phyloP scores from a whole-genome alignment of 2,113 vertebrate species.

The Neolamprologus sp. region DNA sequence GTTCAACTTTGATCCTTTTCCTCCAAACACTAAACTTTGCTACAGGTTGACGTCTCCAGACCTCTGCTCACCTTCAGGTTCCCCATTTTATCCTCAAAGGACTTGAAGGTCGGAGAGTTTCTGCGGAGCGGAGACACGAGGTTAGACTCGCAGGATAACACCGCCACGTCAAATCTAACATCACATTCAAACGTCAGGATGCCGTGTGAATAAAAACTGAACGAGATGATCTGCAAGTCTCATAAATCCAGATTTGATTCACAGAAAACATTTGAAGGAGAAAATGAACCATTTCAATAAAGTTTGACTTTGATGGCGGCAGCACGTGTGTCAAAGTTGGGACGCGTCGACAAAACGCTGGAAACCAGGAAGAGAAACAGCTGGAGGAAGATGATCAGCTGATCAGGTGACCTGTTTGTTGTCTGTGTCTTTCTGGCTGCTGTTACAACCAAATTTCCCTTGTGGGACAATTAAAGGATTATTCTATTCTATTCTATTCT shows the following conservation, averaged over 20 bases:
- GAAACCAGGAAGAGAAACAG: background rate
- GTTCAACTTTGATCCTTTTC: background rate
- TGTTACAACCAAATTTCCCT: background rate
- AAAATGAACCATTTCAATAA: background rate
- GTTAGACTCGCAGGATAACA: background rate
- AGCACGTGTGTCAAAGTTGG: background rate
- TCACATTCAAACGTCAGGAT: background rate
- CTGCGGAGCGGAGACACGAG: conserved; percentile 53
- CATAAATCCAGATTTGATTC: background rate
- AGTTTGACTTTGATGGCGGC: background rate
- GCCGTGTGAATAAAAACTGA: background rate
- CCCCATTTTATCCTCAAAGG: conserved; percentile 90
- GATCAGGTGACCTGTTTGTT: background rate
- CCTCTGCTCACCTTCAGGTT: conserved; percentile 85
- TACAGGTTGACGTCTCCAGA: background rate
- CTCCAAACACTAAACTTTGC: background rate
- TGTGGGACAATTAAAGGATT: background rate
- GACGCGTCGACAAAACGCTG: background rate
- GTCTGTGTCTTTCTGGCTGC: background rate
- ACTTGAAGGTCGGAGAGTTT: conserved; percentile 96
- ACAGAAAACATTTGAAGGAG: background rate
- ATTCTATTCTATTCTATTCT: background rate
- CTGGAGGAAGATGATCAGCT: background rate
- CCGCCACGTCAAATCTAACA: background rate
- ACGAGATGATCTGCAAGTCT: background rate